Conservation (phyloP, 2,888 invertebrate species). For the Rhingia campestris region DNA sequence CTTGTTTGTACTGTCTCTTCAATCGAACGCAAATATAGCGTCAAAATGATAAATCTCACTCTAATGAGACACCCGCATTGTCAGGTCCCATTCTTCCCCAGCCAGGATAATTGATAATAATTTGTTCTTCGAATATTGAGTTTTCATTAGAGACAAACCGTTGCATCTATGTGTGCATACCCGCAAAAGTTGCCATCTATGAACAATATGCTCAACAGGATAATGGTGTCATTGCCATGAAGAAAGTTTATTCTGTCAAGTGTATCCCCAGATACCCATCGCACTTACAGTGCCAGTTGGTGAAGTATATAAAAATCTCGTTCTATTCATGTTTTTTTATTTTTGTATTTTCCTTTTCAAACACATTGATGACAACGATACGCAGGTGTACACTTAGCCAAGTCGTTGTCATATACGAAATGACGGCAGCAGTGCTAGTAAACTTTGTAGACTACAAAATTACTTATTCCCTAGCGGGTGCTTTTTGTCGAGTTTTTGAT, state of each 20-base stretch:
- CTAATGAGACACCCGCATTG: conserved; percentile 16
- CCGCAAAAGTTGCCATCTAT: not conserved
- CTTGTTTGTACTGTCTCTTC: conserved; percentile 1
- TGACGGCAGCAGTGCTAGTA: conserved; percentile 24
- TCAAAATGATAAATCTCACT: conserved; percentile 21
- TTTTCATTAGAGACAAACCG: conserved; percentile 42
- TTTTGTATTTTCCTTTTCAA: conserved; percentile 36
- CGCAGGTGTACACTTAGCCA: conserved; percentile 70
- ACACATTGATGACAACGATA: conserved; percentile 64
- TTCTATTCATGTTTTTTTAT: conserved; percentile 7
- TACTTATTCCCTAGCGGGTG: conserved; percentile 58
- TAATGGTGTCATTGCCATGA: conserved; percentile 60
- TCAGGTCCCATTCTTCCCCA: not conserved
- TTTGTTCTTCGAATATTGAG: conserved; percentile 36
- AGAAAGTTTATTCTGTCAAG: conserved; percentile 63
- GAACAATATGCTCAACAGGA: conserved; percentile 8
- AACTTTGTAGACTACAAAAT: conserved; percentile 69
- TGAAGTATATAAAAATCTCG: conserved; percentile 19
- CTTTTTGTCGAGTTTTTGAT: conserved; percentile 15
- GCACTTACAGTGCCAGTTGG: not conserved
- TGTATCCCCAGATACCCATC: conserved; percentile 62
- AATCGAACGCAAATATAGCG: conserved; percentile 55
- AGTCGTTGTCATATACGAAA: conserved; percentile 50
- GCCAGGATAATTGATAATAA: conserved; percentile 5
- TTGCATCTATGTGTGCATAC: not conserved